Percentiles rank a stretch among this genome's conserved stretches.
These are phyloP conservation scores for Heliornis fulica DNA, from an alignment of 2,113 vertebrate species.

Conservation along the genomic window DNA sequence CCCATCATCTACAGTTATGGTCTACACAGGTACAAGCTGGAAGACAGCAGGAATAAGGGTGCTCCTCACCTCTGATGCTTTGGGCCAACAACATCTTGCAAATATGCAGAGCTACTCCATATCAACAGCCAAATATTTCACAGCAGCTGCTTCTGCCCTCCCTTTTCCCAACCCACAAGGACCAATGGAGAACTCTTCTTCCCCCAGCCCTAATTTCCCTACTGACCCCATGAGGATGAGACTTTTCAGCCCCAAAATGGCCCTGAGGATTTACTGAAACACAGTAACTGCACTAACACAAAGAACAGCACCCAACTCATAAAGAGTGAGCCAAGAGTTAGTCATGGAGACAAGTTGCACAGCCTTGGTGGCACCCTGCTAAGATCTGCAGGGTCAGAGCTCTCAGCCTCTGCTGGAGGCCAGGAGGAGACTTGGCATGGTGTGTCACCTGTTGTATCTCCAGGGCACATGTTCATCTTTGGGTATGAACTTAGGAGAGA, in stretches of 20 bases:
- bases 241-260: neutral
- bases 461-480: no score
- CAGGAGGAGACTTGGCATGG: neutral
- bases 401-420: neutral
- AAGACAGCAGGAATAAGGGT: neutral
- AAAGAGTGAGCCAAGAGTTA: neutral
- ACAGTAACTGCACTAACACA: no score
- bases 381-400: no score
- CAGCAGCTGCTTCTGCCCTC: neutral
- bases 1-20: neutral
- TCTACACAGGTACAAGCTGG: neutral
- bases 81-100: neutral
- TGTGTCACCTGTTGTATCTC: rapidly evolving
- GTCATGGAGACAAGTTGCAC: neutral
- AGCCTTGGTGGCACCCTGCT: neutral
- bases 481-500: no score
- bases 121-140: neutral
- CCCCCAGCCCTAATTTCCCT: neutral
- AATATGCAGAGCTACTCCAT: neutral
- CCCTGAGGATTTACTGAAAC: neutral
- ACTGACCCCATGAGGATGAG: neutral
- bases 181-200: neutral
- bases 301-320: neutral
- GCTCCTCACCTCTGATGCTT: neutral
- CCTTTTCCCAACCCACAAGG: neutral